phyloP scores from a whole-genome alignment of 1,140 invertebrate genomes.

The Anastatus disparis region DNA sequence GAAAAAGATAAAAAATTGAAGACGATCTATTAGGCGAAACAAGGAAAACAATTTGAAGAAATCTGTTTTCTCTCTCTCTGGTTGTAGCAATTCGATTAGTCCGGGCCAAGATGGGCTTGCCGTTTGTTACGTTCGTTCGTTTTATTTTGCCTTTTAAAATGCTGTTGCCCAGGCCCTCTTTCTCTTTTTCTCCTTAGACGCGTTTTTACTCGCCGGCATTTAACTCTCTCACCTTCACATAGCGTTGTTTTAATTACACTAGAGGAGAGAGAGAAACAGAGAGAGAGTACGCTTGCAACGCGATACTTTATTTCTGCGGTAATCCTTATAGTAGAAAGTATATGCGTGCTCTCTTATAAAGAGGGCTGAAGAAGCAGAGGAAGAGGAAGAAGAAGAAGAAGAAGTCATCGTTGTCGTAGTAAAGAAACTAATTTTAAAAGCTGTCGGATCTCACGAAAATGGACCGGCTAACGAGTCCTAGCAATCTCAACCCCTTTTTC shows the following conservation, averaged over 20 bases:
- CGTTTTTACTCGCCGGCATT: slow-evolving; percentile 10
- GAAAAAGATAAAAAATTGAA: no score
- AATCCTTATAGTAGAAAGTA: no score
- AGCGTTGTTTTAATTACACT: slow-evolving; percentile 57
- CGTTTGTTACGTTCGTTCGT: slow-evolving; percentile 56
- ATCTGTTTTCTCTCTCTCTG: no score
- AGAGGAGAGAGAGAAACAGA: no score
- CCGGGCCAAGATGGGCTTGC: slow-evolving; percentile 61
- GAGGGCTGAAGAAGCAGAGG: background rate
- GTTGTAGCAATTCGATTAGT: slow-evolving; percentile 66
- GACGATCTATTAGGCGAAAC: slow-evolving; percentile 47
- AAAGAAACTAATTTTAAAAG: slow-evolving; percentile 47
- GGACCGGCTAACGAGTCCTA: slow-evolving; percentile 39
- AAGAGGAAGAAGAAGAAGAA: no score
- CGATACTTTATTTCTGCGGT: slow-evolving; percentile 59
- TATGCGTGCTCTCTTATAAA: slow-evolving; percentile 8
- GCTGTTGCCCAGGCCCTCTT: slow-evolving; percentile 25
- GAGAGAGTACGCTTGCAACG: slow-evolving; percentile 46
- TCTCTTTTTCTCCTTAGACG: slow-evolving; percentile 12
- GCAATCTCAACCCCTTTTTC: slow-evolving; percentile 30
- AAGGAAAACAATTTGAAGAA: slow-evolving; percentile 67
- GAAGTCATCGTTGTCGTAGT: slow-evolving; percentile 18
- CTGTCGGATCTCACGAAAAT: slow-evolving; percentile 42
- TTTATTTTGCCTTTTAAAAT: slow-evolving; percentile 52
- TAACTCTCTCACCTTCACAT: slow-evolving; percentile 4